These are phyloP conservation scores for Endomychus coccineus DNA, from an alignment of 2,888 invertebrate genomes.

Conservation along the genomic window DNA sequence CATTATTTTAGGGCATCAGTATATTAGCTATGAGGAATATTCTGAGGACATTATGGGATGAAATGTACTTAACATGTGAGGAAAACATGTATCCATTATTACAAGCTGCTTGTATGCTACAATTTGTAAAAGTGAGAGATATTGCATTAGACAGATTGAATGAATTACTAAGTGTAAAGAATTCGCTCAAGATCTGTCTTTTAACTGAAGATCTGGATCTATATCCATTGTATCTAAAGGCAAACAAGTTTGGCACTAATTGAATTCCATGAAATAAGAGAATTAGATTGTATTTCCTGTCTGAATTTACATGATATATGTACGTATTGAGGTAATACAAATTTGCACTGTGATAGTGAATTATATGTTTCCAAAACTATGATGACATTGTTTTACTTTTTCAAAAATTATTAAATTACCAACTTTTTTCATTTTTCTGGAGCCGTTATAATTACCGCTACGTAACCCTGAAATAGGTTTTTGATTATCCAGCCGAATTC, in stretches of 20 bases:
- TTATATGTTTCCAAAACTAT: conserved; percentile 36
- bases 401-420: too few relatives aligned
- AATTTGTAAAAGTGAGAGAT: conserved; percentile 37
- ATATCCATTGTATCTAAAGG: conserved; percentile 33
- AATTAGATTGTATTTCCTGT: conserved; percentile 29
- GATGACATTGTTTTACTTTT: conserved; percentile 42
- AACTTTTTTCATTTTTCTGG: too few relatives aligned
- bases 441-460: too few relatives aligned
- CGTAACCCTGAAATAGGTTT: too few relatives aligned
- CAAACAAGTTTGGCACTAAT: conserved; percentile 36
- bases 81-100: conserved; percentile 35
- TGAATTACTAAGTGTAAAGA: conserved; percentile 26
- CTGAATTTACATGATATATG: conserved; percentile 34
- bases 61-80: too few relatives aligned
- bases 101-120: conserved; percentile 41
- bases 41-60: too few relatives aligned
- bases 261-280: conserved; percentile 34
- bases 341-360: conserved; percentile 34
- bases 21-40: too few relatives aligned
- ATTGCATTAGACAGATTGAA: conserved; percentile 30
- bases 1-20: too few relatives aligned
- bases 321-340: conserved; percentile 36
- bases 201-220: conserved; percentile 33
- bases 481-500: too few relatives aligned
- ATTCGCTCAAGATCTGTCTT: conserved; percentile 37